Conservation (phyloP, 1,140 invertebrate genomes). For the Chionoecetes opilio region DNA sequence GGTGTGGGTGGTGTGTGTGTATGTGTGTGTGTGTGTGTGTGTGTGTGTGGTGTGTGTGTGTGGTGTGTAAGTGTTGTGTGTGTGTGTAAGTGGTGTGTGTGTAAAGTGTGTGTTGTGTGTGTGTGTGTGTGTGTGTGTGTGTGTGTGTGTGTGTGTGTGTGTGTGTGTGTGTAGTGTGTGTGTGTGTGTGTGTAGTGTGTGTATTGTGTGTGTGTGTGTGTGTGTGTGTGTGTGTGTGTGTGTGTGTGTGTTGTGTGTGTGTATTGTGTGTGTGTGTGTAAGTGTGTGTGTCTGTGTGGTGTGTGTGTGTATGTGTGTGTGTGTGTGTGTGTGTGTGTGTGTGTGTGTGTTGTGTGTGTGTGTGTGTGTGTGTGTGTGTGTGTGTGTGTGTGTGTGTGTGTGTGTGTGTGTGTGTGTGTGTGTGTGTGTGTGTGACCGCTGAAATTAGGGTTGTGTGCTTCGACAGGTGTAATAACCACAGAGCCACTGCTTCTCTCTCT, state of each 20-base stretch:
- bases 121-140: constrained; percentile 57
- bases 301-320: constrained; percentile 57
- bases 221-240: constrained; percentile 37
- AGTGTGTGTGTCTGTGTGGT: constrained; percentile 54
- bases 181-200: constrained; percentile 20
- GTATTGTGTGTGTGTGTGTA: constrained; percentile 32
- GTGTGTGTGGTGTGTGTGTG: constrained; percentile 7
- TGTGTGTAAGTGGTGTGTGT: not conserved
- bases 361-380: constrained; percentile 46
- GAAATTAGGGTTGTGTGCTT: not conserved
- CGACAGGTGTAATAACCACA: constrained; percentile 34
- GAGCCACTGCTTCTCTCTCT: constrained; percentile 31
- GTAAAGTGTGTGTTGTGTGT: not conserved
- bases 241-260: constrained; percentile 1
- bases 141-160: constrained; percentile 33
- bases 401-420: constrained; percentile 10
- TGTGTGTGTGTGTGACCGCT: not conserved
- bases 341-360: constrained; percentile 62
- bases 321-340: constrained; percentile 58
- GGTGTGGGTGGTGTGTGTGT: constrained; percentile 8
- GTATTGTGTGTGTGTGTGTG: constrained; percentile 52
- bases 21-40: constrained; percentile 53
- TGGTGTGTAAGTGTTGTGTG: not conserved
- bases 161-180: not conserved
- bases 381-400: constrained; percentile 10